Evolutionary conservation across 2,888 invertebrate species (phyloP).

Genomic region (Agapostemon virescens): DNA sequence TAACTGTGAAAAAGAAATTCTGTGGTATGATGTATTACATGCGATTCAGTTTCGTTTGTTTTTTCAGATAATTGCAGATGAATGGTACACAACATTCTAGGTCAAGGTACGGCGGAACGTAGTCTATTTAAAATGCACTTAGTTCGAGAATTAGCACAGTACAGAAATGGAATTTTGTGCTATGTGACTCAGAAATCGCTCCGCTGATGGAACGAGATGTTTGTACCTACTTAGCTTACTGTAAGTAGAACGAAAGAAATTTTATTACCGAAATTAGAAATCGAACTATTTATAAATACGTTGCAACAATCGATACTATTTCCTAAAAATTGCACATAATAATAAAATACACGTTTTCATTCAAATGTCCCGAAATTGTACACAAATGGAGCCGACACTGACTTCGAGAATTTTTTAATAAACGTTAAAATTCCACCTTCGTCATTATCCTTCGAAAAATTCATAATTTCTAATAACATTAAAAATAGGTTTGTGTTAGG

Average conservation of each 20-base stretch:
- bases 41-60: neutral
- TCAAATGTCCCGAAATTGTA: neutral
- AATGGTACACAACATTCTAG: neutral
- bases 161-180: constrained; percentile 12
- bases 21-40: no score
- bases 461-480: neutral
- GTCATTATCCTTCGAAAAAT: neutral
- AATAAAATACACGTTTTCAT: neutral
- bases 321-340: neutral
- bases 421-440: neutral
- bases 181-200: neutral
- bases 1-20: neutral
- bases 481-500: neutral
- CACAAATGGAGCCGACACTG: neutral
- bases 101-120: neutral
- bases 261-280: neutral
- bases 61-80: neutral
- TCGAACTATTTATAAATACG: neutral
- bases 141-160: neutral
- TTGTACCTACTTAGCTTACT: neutral
- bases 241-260: neutral
- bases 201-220: neutral
- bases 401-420: neutral
- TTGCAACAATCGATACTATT: neutral
- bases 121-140: neutral